Conservation (phyloP, 2,113 vertebrate genomes). For the Ranitomeya variabilis region DNA sequence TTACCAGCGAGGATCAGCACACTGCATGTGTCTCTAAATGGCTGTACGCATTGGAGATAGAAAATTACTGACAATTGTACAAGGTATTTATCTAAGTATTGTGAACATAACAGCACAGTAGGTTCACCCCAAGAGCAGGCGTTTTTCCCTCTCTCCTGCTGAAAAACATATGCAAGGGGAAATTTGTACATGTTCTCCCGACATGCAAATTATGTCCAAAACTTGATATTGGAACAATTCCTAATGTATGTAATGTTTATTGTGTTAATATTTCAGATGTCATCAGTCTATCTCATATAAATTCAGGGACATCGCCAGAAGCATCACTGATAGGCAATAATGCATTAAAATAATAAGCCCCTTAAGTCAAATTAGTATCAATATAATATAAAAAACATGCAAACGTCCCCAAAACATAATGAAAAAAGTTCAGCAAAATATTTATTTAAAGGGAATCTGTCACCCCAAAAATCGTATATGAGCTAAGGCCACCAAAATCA, state of each 20-base stretch:
- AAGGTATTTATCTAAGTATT: conserved; percentile 25
- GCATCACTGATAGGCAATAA: too few relatives aligned
- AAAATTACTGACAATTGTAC: conserved; percentile 39
- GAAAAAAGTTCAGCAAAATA: too few relatives aligned
- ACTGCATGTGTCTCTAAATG: neutral
- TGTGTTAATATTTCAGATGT: neutral
- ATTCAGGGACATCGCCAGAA: too few relatives aligned
- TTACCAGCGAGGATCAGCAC: neutral
- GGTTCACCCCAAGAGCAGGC: conserved; percentile 28
- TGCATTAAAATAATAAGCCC: too few relatives aligned
- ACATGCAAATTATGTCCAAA: conserved; percentile 34
- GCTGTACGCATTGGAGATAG: neutral
- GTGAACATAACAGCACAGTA: conserved; percentile 23
- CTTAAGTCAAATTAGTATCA: too few relatives aligned
- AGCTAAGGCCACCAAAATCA: too few relatives aligned
- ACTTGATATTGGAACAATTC: conserved; percentile 16
- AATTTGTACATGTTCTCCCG: neutral
- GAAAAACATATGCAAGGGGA: conserved; percentile 51
- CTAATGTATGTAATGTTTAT: neutral
- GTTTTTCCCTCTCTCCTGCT: conserved; percentile 41
- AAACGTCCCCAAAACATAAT: too few relatives aligned
- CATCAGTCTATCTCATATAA: too few relatives aligned
- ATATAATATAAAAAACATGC: too few relatives aligned
- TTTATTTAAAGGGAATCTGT: too few relatives aligned
- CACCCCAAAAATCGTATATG: too few relatives aligned